Evolutionary conservation across 2,797 vertebrate genomes (phyloP).

Genomic region (Enteromius fasciolatus): DNA sequence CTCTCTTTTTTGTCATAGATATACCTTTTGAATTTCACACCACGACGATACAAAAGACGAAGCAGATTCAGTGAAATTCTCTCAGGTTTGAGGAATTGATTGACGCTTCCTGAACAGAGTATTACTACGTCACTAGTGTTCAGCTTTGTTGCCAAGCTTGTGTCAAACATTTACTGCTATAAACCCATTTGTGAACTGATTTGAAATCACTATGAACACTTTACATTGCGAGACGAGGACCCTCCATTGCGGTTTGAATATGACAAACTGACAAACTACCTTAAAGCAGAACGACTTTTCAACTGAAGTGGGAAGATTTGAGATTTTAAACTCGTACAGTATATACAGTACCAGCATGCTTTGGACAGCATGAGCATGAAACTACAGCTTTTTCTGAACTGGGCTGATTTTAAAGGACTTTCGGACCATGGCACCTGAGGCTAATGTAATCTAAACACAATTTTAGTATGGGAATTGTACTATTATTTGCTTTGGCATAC

Average conservation of each 20-base stretch:
- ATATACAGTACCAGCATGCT: constrained; percentile 43
- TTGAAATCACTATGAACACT: not conserved
- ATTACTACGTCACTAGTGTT: constrained; percentile 15
- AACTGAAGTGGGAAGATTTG: constrained; percentile 7
- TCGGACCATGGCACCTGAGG: constrained; percentile 4
- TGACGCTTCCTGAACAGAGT: constrained; percentile 17
- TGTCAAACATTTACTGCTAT: constrained; percentile 16
- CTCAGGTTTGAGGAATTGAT: constrained; percentile 24
- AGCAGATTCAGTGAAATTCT: constrained; percentile 18
- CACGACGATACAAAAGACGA: not conserved
- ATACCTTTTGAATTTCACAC: constrained; percentile 3
- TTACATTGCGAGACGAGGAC: not conserved
- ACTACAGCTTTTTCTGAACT: constrained; percentile 33
- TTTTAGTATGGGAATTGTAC: constrained; percentile 4
- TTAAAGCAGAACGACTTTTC: constrained; percentile 6
- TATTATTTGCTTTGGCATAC: constrained; percentile 38
- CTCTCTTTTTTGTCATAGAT: constrained; percentile 5
- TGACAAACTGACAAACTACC: constrained; percentile 12
- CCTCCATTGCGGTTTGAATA: not conserved
- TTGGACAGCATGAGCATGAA: constrained; percentile 39
- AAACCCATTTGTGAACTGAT: constrained; percentile 4
- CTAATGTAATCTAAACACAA: constrained; percentile 1
- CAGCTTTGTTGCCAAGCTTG: constrained; percentile 24
- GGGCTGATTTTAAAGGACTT: constrained; percentile 29
- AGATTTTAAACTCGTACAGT: constrained; percentile 19